phyloP scores from a whole-genome alignment of 2,113 vertebrate genomes.

The Sturnus vulgaris region DNA sequence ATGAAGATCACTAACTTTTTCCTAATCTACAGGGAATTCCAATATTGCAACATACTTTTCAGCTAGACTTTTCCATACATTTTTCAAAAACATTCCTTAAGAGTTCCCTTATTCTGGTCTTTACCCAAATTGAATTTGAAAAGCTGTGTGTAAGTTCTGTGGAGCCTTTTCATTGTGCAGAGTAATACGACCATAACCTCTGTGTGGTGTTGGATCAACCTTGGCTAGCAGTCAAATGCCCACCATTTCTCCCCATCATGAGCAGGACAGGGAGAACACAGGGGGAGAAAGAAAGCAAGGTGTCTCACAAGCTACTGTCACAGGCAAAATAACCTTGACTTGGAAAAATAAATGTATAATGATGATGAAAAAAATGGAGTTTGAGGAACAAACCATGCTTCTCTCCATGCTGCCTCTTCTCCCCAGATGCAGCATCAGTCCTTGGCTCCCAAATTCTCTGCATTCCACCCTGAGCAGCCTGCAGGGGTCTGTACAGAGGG shows the following conservation, averaged over 20 bases:
- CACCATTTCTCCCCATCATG: fast-evolving
- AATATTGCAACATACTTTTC: not conserved
- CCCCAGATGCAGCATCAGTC: not conserved
- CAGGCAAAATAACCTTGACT: not conserved
- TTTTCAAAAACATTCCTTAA: not conserved
- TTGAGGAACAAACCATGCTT: not conserved
- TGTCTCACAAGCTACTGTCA: not conserved
- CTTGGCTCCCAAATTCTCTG: not conserved
- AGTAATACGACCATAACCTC: fast-evolving
- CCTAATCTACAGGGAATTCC: not conserved
- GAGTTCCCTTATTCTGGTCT: not conserved
- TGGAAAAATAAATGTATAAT: not conserved
- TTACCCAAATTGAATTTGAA: not conserved
- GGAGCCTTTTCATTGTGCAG: not conserved
- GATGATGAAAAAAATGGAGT: not conserved
- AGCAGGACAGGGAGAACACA: not conserved
- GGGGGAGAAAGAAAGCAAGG: not conserved
- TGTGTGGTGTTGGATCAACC: not conserved
- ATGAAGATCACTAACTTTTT: not conserved
- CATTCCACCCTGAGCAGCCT: not conserved
- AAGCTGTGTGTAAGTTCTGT: not conserved
- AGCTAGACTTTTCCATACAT: not conserved
- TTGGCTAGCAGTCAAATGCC: not conserved
- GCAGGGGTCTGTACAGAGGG: not conserved
- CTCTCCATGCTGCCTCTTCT: not conserved